Evolutionary conservation across 2,888 invertebrate species (phyloP).

Genomic region (Geophilus truncorum): DNA sequence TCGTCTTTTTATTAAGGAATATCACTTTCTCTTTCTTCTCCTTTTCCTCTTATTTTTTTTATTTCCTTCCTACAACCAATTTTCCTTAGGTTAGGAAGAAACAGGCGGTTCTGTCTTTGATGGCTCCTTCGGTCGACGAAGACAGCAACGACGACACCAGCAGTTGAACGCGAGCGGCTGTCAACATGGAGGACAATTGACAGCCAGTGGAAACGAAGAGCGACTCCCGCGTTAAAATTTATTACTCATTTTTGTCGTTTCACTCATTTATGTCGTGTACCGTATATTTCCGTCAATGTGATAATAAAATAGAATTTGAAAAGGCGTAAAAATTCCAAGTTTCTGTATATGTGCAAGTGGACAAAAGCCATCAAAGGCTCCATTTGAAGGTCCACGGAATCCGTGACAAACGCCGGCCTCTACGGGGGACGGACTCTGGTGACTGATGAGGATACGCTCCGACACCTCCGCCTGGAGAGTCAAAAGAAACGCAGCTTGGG

Average conservation of each 20-base stretch:
- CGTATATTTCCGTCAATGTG: too few relatives aligned
- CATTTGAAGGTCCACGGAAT: conserved; percentile 12
- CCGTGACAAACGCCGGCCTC: conserved; percentile 20
- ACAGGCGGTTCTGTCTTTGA: conserved; percentile 1
- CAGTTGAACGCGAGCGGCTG: background rate
- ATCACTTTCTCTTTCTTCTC: background rate
- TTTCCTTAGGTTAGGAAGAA: conserved; percentile 16
- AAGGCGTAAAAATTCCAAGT: background rate
- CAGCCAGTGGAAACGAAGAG: background rate
- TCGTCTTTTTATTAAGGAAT: background rate
- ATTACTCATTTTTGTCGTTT: background rate
- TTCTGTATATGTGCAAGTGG: background rate
- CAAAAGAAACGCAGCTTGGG: conserved; percentile 12
- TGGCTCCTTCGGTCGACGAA: background rate
- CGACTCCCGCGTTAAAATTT: background rate
- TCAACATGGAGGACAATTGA: background rate
- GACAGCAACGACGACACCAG: conserved; percentile 20
- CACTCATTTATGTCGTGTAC: too few relatives aligned
- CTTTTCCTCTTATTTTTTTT: background rate
- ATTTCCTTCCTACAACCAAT: background rate
- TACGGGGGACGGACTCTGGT: conserved; percentile 29
- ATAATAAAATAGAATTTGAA: background rate
- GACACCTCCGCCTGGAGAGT: conserved; percentile 18
- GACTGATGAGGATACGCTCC: conserved; percentile 29
- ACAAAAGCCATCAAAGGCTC: conserved; percentile 20